Conservation (phyloP, 1,140 invertebrate genomes). For the Lepidurus packardi region DNA sequence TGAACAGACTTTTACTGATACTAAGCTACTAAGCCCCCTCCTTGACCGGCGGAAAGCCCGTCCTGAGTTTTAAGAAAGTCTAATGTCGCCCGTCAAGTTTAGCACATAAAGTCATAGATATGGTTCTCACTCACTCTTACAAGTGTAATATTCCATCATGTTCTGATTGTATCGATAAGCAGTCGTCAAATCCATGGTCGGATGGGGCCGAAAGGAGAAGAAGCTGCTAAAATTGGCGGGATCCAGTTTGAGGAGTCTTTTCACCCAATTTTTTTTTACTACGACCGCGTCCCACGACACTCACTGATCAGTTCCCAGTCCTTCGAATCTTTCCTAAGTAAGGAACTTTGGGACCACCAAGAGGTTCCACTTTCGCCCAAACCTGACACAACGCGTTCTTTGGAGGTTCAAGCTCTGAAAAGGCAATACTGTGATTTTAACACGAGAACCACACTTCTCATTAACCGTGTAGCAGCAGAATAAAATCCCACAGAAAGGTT, state of each 20-base stretch:
- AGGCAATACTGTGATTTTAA: not conserved
- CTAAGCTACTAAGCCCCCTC: not conserved
- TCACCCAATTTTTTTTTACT: not conserved
- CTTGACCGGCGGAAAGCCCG: not conserved
- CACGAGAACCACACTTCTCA: not conserved
- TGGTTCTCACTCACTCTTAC: slow-evolving; percentile 59
- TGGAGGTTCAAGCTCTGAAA: not conserved
- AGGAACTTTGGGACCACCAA: not conserved
- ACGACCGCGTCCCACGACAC: not conserved
- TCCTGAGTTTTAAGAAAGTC: too few relatives aligned
- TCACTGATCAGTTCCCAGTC: not conserved
- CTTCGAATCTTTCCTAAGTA: not conserved
- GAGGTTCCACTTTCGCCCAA: not conserved
- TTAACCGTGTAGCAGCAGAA: not conserved
- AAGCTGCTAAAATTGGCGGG: slow-evolving; percentile 39
- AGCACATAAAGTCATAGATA: not conserved
- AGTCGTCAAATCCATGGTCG: slow-evolving; percentile 76
- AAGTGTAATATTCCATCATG: slow-evolving; percentile 98
- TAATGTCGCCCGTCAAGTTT: not conserved
- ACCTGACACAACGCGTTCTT: not conserved
- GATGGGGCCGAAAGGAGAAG: slow-evolving; percentile 38
- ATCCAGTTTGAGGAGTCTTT: not conserved
- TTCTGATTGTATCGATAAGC: slow-evolving; percentile 94
- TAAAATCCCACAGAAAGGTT: not conserved
- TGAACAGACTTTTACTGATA: not conserved